These are phyloP conservation scores for Pseudococcus jackbeardsleyi DNA, from an alignment of 2,888 invertebrate species.

Conservation along the genomic window DNA sequence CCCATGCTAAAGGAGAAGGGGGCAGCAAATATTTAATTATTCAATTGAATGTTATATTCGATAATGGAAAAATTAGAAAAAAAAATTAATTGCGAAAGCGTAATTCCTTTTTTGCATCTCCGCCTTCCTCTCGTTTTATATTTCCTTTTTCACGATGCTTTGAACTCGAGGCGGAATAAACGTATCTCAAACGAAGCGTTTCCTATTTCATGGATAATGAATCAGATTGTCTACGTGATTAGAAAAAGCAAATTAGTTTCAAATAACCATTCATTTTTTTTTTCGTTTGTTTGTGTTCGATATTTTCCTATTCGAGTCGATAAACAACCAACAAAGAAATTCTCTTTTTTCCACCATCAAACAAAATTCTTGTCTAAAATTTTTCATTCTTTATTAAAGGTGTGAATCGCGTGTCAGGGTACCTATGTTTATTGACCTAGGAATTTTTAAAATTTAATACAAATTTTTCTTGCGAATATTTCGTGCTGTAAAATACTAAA, in stretches of 20 bases:
- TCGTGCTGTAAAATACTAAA: not conserved
- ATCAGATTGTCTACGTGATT: constrained; percentile 48
- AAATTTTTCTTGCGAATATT: not conserved
- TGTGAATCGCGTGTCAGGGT: not conserved
- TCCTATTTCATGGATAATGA: constrained; percentile 47
- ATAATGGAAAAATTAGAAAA: not conserved
- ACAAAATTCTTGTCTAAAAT: not conserved
- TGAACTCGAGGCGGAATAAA: constrained; percentile 6
- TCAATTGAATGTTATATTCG: not conserved
- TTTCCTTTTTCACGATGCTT: not conserved
- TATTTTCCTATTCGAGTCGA: not conserved
- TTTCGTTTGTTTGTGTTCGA: not conserved
- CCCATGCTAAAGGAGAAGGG: too few species aligned
- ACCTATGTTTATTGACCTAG: not conserved
- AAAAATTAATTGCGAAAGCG: not conserved
- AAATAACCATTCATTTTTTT: not conserved
- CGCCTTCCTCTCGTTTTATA: not conserved
- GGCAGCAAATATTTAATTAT: not conserved
- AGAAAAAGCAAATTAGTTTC: constrained; percentile 28
- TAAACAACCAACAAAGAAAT: not conserved
- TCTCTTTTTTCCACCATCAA: not conserved
- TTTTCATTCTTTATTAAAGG: not conserved
- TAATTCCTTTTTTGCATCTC: not conserved
- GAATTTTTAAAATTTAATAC: not conserved
- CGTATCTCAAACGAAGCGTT: constrained; percentile 21